These are phyloP conservation scores for Euwallacea fornicatus DNA, from an alignment of 1,140 invertebrate genomes.

Conservation along the genomic window DNA sequence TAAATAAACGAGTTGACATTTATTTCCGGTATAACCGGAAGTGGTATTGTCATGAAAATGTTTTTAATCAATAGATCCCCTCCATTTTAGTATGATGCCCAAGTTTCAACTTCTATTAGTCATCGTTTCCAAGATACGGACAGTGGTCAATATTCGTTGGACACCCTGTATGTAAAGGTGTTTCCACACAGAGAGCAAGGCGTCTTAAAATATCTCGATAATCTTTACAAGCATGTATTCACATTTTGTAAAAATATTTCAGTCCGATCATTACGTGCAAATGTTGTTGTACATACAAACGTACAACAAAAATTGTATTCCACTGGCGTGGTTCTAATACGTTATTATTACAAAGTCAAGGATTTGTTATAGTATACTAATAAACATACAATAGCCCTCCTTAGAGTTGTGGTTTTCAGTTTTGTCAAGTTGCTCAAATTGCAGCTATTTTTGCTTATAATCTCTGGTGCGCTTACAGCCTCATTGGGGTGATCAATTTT, in stretches of 20 bases:
- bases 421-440: slow-evolving; percentile 33
- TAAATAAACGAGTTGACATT: no score
- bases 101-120: no score
- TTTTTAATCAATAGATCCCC: no score
- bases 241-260: slow-evolving; percentile 21
- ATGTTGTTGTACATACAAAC: slow-evolving; percentile 25
- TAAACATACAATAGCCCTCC: slow-evolving; percentile 29
- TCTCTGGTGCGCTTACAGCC: background rate
- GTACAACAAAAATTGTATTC: background rate
- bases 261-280: slow-evolving; percentile 18
- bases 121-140: no score
- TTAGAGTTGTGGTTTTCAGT: slow-evolving; percentile 30
- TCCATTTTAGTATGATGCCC: no score
- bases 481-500: slow-evolving; percentile 11
- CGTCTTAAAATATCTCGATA: no score
- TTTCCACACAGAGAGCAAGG: no score
- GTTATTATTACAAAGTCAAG: slow-evolving; percentile 34
- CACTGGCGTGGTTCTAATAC: slow-evolving; percentile 17
- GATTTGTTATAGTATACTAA: slow-evolving; percentile 36
- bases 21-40: no score
- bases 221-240: no score
- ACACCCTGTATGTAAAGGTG: no score
- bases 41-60: no score
- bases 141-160: no score
- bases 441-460: slow-evolving; percentile 7